Conservation (phyloP, 1,140 invertebrate species). For the Planococcus citri region DNA sequence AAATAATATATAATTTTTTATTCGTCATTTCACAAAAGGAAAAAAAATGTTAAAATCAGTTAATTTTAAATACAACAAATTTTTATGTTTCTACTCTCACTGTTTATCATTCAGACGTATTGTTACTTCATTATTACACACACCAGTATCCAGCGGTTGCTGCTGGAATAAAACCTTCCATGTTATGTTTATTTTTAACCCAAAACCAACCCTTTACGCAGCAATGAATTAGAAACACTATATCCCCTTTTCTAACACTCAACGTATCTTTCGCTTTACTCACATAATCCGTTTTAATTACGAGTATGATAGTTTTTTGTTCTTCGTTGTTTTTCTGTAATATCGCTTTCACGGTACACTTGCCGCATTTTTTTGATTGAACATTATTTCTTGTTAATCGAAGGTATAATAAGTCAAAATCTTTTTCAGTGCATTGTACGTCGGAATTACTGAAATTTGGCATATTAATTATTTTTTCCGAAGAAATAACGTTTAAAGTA, state of each 20-base stretch:
- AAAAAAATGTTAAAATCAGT: no score
- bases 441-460: not conserved
- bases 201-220: constrained; percentile 53
- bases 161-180: constrained; percentile 63
- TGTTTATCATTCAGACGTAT: no score
- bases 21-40: no score
- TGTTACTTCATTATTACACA: constrained; percentile 36
- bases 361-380: not conserved
- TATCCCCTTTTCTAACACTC: constrained; percentile 54
- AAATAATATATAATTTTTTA: not conserved
- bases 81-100: no score
- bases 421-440: not conserved
- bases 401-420: not conserved
- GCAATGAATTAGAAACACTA: constrained; percentile 48
- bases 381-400: not conserved
- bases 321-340: constrained; percentile 36
- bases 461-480: not conserved
- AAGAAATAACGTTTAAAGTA: not conserved
- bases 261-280: constrained; percentile 41
- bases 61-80: not conserved
- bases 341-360: not conserved
- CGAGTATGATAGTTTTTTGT: constrained; percentile 25
- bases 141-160: constrained; percentile 57
- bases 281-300: constrained; percentile 40
- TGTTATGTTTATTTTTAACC: constrained; percentile 50